These are phyloP conservation scores for Colostygia pectinataria DNA, from an alignment of 2,888 invertebrate species.

Conservation along the genomic window DNA sequence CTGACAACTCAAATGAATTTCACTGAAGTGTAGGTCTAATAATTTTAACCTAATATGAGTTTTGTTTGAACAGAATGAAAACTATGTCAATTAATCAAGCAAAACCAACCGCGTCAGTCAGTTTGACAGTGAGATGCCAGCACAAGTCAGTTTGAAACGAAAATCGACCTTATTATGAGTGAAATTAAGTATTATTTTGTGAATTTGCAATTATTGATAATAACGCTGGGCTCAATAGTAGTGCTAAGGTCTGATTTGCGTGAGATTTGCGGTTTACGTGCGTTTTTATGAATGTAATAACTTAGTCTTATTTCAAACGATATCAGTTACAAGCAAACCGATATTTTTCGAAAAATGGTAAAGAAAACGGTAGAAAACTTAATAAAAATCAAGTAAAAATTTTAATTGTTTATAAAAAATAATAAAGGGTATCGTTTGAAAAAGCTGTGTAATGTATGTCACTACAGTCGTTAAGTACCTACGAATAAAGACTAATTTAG, in stretches of 20 bases:
- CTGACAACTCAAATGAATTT: no score
- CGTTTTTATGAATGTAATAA: conserved; percentile 20
- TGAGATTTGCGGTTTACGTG: conserved; percentile 26
- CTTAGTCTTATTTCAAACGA: conserved; percentile 17
- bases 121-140: conserved; percentile 25
- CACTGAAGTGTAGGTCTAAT: no score
- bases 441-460: conserved; percentile 22
- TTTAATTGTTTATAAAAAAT: background rate
- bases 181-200: conserved; percentile 42
- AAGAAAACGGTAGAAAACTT: conserved; percentile 4
- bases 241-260: conserved; percentile 41
- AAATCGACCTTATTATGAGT: conserved; percentile 46
- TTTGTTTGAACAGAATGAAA: no score
- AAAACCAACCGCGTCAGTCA: background rate
- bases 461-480: conserved; percentile 28
- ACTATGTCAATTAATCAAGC: no score
- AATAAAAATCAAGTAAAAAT: conserved; percentile 9
- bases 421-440: conserved; percentile 11
- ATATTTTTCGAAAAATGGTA: background rate
- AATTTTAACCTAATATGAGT: no score
- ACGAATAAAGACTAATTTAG: conserved; percentile 36
- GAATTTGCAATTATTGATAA: conserved; percentile 40
- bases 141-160: conserved; percentile 34
- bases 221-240: conserved; percentile 50
- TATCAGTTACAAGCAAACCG: conserved; percentile 10